phyloP scores from a whole-genome alignment of 2,113 vertebrate genomes.

The Callospermophilus lateralis region DNA sequence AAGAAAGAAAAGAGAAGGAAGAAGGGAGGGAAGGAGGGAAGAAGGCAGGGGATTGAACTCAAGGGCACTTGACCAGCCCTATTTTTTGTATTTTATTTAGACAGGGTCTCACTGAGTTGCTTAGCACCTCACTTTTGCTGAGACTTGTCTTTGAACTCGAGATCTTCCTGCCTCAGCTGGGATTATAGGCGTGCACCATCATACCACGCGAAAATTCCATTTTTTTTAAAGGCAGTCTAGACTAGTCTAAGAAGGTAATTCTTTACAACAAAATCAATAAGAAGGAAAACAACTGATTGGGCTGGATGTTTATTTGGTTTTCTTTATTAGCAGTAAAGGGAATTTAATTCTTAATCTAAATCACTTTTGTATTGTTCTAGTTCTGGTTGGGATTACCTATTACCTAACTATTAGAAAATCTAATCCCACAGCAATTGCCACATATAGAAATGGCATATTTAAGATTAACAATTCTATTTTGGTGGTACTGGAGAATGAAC shows the following conservation, averaged over 20 bases:
- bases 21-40: too few species aligned
- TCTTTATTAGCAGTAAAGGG: not conserved
- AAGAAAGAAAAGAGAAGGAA: too few species aligned
- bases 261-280: constrained; percentile 32
- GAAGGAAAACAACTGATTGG: not conserved
- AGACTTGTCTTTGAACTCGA: too few species aligned
- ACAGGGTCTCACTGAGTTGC: too few species aligned
- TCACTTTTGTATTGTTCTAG: constrained; percentile 5
- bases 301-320: not conserved
- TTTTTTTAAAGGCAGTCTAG: not conserved
- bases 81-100: too few species aligned
- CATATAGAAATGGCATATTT: constrained; percentile 5
- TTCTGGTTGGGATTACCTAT: constrained; percentile 24
- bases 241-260: constrained; percentile 31
- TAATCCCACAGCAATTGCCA: not conserved
- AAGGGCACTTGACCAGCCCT: too few species aligned
- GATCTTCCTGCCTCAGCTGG: too few species aligned
- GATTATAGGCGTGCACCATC: too few species aligned
- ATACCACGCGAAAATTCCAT: not conserved
- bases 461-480: constrained; percentile 18
- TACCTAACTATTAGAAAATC: constrained; percentile 51
- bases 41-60: too few species aligned
- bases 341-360: constrained; percentile 37
- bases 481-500: too few species aligned
- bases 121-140: too few species aligned